Evolutionary conservation across 2,113 vertebrate species (phyloP), one percentile per base, ranked within the genome.

Genomic region (Pachycephala philippinensis): DNA sequence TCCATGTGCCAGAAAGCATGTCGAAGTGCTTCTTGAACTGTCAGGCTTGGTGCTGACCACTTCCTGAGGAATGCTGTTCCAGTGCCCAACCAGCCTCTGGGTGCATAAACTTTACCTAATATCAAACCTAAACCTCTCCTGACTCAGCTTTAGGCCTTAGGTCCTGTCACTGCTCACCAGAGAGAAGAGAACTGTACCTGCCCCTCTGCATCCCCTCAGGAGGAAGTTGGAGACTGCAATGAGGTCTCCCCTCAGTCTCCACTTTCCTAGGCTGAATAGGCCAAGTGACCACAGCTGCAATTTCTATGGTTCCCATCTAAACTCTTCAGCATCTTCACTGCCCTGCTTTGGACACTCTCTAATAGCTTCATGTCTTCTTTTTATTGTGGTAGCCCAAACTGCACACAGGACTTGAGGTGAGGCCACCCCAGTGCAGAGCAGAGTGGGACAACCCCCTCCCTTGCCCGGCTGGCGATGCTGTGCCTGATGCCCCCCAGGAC

Each of bases 401-500:
- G 13, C 2, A 1, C 23, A 3, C 28, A n/a, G 24, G 1, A 70
- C 24, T 54, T 0, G 0, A 54, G 24, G 15, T 26, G 49, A 70
- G 40, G 16, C 40, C 0, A 0, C 2, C 16, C 28, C 39, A 69
- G 39, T 0, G 2, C 64, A 61, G 39, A 39, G n/a, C 47, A 61
- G 28, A 70, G 24, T 1, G 2, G 47, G 30, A 35, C n/a, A 70
- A 53, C 47, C 40, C 14, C 27, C 24, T 54, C 3, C 40, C n/a
- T 40, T 47, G 19, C 16, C 15, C 0, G 0, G 24, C 33, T 53
- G 49, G 7, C 0, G 1, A 45, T 54, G 56, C 49, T 63, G 49
- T 0, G 0, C 30, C 35, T 71, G 65, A 31, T 79, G 49, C 3
- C 8, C 17, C 17, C 6, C 30, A 35, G 53, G 39, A 13, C 28